These are phyloP conservation scores for Aproaerema taeniolella DNA, from an alignment of 2,888 invertebrate genomes.

Conservation along the genomic window DNA sequence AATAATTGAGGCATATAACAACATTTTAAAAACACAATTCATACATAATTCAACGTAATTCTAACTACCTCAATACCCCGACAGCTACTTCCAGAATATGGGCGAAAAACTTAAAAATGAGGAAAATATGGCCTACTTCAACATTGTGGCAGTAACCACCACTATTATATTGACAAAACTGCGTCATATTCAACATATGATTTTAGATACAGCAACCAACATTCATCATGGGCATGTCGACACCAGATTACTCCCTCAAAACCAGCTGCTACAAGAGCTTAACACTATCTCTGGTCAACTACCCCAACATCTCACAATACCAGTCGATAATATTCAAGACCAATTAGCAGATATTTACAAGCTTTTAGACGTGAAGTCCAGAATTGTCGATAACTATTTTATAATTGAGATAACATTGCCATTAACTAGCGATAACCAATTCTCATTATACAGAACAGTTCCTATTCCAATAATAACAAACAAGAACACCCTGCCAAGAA, in stretches of 20 bases:
- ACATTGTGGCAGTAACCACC: background rate
- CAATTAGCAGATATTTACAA: conserved; percentile 1
- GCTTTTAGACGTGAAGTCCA: background rate
- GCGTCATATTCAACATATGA: background rate
- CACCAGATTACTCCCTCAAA: background rate
- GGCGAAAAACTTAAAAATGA: background rate
- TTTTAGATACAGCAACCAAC: background rate
- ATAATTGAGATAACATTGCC: conserved; percentile 2
- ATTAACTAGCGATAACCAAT: background rate
- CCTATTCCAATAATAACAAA: background rate
- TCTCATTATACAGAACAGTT: background rate
- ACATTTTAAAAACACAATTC: no score
- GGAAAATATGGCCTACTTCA: background rate
- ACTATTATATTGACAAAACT: background rate
- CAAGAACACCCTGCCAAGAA: background rate
- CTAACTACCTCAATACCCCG: background rate
- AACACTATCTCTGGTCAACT: background rate
- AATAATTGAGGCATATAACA: no score
- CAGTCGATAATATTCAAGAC: background rate
- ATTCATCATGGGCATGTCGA: background rate
- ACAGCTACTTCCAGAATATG: background rate
- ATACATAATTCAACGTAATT: background rate
- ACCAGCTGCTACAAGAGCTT: background rate
- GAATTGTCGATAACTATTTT: background rate
- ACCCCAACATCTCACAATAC: conserved; percentile 2